Percentiles rank a stretch among this genome's conserved stretches.
These are phyloP conservation scores for Gadopsis marmoratus DNA, from an alignment of 2,797 vertebrate species.

Conservation along the genomic window DNA sequence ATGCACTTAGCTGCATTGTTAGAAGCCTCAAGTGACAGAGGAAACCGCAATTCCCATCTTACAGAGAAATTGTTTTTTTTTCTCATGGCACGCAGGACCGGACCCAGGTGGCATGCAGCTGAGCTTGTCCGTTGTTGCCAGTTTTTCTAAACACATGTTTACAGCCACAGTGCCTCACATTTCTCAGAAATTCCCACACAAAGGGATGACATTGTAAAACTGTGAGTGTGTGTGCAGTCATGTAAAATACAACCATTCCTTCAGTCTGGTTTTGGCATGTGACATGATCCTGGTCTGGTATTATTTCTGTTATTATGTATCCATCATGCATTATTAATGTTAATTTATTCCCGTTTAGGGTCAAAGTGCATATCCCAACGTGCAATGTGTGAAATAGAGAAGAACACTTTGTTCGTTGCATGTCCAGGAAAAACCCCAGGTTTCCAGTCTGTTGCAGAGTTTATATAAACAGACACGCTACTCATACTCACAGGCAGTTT, in stretches of 20 bases:
- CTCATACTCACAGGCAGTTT: not conserved
- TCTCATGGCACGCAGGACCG: conserved; percentile 35
- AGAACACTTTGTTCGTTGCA: not conserved
- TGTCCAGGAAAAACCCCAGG: not conserved
- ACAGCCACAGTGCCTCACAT: conserved; percentile 40
- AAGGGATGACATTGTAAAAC: conserved; percentile 43
- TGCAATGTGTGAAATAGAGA: not conserved
- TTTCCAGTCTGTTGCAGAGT: not conserved
- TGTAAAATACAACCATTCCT: conserved; percentile 9
- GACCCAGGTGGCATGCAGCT: conserved; percentile 70
- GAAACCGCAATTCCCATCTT: conserved; percentile 53
- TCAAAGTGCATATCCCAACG: conserved; percentile 8
- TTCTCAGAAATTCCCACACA: conserved; percentile 48
- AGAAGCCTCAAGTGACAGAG: conserved; percentile 50
- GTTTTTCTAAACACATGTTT: conserved; percentile 62
- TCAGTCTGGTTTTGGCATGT: conserved; percentile 11
- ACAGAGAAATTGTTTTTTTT: conserved; percentile 45
- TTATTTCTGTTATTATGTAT: conserved; percentile 19
- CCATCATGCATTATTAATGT: not conserved
- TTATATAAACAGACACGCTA: conserved; percentile 23
- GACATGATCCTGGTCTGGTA: conserved; percentile 10
- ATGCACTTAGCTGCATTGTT: conserved; percentile 29
- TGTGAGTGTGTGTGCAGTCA: not conserved
- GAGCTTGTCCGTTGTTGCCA: conserved; percentile 50
- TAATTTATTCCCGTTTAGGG: not conserved